Base-by-base conservation (phyloP, 2,113 vertebrate genomes). In the Piaya cayana region DNA sequence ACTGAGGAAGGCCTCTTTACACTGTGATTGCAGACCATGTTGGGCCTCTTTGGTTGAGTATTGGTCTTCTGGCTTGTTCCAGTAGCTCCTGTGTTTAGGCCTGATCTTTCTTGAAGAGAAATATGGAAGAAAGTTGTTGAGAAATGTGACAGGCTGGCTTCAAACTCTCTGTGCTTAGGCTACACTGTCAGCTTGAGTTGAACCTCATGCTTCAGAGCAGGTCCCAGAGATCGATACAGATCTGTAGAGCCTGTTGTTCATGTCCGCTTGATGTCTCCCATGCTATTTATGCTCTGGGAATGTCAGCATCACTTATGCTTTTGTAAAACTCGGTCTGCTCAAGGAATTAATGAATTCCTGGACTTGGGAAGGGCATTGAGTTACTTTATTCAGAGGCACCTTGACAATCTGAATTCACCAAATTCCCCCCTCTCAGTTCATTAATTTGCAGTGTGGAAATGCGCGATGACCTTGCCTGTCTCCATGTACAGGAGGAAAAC, bases 271-370 rank as follows among this genome's bases (percentile, higher is more conserved):
- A 84, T 88, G 71, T 89, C 88, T 86, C 39, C 68, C 0, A 0
- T 47, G 53, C 91, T 96, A 75, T 94, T 96, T 90, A 52, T 71
- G 74, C 60, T 22, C 37, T 0, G 0, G 60, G 65, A 88, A 75
- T 2, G 4, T 94, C 95, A 91, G 69, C 86, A 68, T 75, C 8
- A 0, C 91, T 86, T 47, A 27, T 0, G 1, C 82, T 90, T 92
- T 74, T 67, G 18, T 36, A 36, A 71, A 71, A 39, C 16, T 65
- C 15, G 2, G 43, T 82, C 75, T 80, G 18, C 79, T 56, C 76
- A 49, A 84, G 56, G 86, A 90, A 78, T 91, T 88, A 63, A 74
- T 95, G n/a, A 78, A 91, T 94, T 92, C 72, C 68, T 89, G 91
- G 32, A 14, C 64, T 83, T 90, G 45, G 71, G 59, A 85, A 93